Evolutionary conservation across 2,888 invertebrate species (phyloP), one percentile per base, ranked within the genome.

Genomic region (Phyto melanocephala): DNA sequence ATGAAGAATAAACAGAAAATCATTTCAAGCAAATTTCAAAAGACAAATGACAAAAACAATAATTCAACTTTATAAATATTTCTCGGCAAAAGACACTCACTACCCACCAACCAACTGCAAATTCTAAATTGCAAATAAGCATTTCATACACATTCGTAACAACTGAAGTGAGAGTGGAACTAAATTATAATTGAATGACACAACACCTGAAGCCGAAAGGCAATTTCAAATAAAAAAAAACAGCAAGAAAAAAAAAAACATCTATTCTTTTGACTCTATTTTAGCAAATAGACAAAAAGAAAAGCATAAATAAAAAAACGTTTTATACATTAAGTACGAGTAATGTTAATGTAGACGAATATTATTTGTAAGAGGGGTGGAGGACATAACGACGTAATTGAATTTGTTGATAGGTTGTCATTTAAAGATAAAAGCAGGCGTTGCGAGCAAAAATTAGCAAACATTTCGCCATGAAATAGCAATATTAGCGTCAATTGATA

Each of bases 121-220:
- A 67, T 68, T 42, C 42, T 6, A 77, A 79, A 79, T 75, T 54
- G 65, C 80, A 80, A 84, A 82, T 67, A 78, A 67, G 56, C 35
- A 56, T 75, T 79, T 79, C 70, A 71, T 75, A 75, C 67, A 40
- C 17, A 40, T 58, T 68, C 60, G 60, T 42, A 68, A 35, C 52
- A 42, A 62, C n/a, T 81, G 52, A 37, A 78, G 42, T 60, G 65
- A 75, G 75, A 79, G 82, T 82, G 70, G 75, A 60, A 71, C 70
- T 52, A 87, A 88, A 87, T 87, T 89, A 88, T 89, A 89, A 89
- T 89, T 87, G 88, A 87, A 87, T 86, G 86, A 85, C 85, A 86
- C 78, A 86, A 88, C 88, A 89, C 89, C 88, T 89, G 88, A 87
- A 87, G 84, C 87, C 84, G 45, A 82, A 84, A 78, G 80, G 82